Evolutionary conservation across 2,888 invertebrate genomes (phyloP), one percentile per base, ranked within the genome.

Genomic region (Drosophila mettleri): DNA sequence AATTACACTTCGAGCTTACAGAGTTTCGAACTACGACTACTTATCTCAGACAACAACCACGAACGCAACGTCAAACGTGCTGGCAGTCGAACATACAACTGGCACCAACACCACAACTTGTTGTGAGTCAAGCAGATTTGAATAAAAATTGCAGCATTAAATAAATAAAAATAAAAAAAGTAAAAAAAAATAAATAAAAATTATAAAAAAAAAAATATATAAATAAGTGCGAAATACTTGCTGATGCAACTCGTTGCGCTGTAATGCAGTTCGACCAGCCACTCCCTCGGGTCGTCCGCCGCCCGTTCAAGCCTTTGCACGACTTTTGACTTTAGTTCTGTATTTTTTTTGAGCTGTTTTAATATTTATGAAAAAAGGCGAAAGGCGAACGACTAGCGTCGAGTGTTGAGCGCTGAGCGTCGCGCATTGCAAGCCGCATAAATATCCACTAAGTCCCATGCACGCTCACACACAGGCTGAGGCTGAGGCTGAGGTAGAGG

Each of bases 341-440:
- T 34, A 18, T 18, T 18, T 27, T 29, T 71, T 70, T 20, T 20
- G 1, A 65, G 80, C 85, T 87, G 77, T 74, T 86, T 87, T 87
- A 87, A 86, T 87, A 86, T 86, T 86, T 86, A 86, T 86, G 85
- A 86, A 86, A 85, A 73, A 78, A 57, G 66, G 61, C 69, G 41
- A 70, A 68, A 53, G 74, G 36, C 77, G 53, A 61, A 46, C 49
- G 67, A 18, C 55, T 36, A 66, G 69, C 65, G 53, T 67, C 61
- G 81, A 57, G 68, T 52, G 61, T 59, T 43, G 81, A 60, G 65
- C 67, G 55, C 62, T 59, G 66, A 77, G 75, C 75, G 77, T 70
- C 77, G 84, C 76, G 60, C 64, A 57, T 62, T 81, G 81, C 78
- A 78, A 78, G 81, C 83, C 81, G 81, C 86, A 83, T 86, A 83